Evolutionary conservation across 2,888 invertebrate genomes (phyloP), one percentile per base, ranked within the genome.

Genomic region (Lypha dubia): DNA sequence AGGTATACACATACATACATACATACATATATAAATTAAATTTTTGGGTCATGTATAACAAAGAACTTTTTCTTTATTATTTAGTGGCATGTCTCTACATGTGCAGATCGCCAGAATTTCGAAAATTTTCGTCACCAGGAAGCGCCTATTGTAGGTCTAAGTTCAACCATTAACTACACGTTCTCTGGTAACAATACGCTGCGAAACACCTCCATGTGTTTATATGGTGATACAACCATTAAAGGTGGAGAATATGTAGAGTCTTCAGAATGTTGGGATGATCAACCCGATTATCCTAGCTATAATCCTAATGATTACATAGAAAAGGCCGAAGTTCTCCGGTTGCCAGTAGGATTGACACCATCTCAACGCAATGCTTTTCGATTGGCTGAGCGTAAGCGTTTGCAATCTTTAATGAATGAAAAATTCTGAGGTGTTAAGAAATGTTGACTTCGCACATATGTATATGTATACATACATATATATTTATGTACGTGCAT

Each of bases 261-360:
- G 22, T 22, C 87, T 0, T 58, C 84, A 0, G 88, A 88, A 74
- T 79, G 80, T 62, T 88, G 88, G 88, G 88, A 88, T 46, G 79
- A 88, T 44, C 79, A 83, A 7, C 86, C 87, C 0, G 83, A 87
- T 15, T 87, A 87, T 0, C 86, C 88, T 2, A 41, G 88, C 5
- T 89, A 89, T 51, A 75, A 89, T 84, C 88, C 89, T 0, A 83
- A n/a, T 11, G 53, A 76, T 2, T 86, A 89, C 44, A 79, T 84
- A 0, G 81, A 86, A n/a, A 87, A 83, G 1, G 80, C 88, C 1
- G 76, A 86, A n/a, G 87, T 89, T 4, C 38, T 89, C 15, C 88
- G 89, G 2, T 28, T 83, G 17, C 88, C 88, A 0, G 88, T 88
- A 7, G 88, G 88, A 22, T 80, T 88, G 82, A 86, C 86, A n/a